Evolutionary conservation across 2,888 invertebrate species (phyloP).

Genomic region (Caenorhabditis macrosperma): DNA sequence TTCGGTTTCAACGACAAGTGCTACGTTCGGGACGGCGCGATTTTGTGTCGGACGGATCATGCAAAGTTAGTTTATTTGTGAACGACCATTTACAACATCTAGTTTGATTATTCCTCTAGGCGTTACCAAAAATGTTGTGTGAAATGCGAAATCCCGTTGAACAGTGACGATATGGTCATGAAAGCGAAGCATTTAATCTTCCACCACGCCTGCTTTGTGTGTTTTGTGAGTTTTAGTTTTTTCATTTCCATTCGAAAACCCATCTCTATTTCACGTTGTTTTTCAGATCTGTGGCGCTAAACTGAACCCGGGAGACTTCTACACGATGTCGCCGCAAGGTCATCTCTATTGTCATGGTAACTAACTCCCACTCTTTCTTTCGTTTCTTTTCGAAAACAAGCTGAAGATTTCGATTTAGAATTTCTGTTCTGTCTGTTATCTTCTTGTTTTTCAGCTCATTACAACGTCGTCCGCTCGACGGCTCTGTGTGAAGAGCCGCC

Average conservation of each 20-base stretch:
- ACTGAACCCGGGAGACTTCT: conserved; percentile 91
- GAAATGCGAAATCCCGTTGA: conserved; percentile 89
- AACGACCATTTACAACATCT: too few relatives aligned
- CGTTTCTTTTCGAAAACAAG: conserved; percentile 1
- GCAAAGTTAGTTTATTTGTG: conserved; percentile 31
- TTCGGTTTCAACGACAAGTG: conserved; percentile 54
- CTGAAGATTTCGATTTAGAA: too few relatives aligned
- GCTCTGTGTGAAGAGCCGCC: conserved; percentile 52
- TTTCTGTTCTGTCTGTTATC: background rate
- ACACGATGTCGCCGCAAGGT: conserved; percentile 88
- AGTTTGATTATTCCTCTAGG: conserved; percentile 82
- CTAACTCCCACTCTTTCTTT: conserved; percentile 1
- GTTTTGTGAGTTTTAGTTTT: conserved; percentile 81
- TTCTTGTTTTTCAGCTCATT: conserved; percentile 56
- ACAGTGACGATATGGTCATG: conserved; percentile 92
- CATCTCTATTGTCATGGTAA: conserved; percentile 73
- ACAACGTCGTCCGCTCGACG: conserved; percentile 35
- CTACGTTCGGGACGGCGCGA: conserved; percentile 40
- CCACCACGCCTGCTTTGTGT: conserved; percentile 92
- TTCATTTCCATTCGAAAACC: background rate
- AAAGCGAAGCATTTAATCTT: conserved; percentile 90
- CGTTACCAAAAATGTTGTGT: conserved; percentile 90
- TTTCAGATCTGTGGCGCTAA: conserved; percentile 86
- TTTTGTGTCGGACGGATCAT: conserved; percentile 52
- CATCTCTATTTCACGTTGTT: too few relatives aligned